Percentiles rank a stretch among this genome's conserved stretches.
Evolutionary conservation across 2,888 invertebrate species (phyloP).

Genomic region (Epiblema foenella): DNA sequence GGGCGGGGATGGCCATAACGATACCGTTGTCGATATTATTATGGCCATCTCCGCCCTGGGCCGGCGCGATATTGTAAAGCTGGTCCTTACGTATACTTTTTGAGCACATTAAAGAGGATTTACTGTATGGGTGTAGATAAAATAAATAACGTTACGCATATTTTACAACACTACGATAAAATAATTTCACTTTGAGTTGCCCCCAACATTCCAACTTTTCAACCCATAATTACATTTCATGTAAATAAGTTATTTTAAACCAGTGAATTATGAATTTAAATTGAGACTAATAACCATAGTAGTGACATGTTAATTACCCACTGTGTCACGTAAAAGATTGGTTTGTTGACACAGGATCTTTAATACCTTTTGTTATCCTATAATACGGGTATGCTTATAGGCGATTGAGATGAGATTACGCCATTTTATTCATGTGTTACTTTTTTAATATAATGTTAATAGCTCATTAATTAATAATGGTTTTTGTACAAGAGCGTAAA

Average conservation of each 20-base stretch:
- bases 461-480: too few relatives aligned
- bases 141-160: too few relatives aligned
- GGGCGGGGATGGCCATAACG: too few relatives aligned
- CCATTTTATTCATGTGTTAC: slow-evolving; percentile 1
- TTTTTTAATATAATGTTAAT: too few relatives aligned
- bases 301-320: slow-evolving; percentile 36
- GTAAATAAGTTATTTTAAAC: slow-evolving; percentile 41
- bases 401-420: neutral
- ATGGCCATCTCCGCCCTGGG: too few relatives aligned
- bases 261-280: slow-evolving; percentile 40
- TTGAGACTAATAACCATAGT: slow-evolving; percentile 38
- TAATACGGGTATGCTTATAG: neutral
- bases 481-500: too few relatives aligned
- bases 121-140: too few relatives aligned
- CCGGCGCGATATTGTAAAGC: too few relatives aligned
- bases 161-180: too few relatives aligned
- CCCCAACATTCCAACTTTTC: slow-evolving; percentile 23
- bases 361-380: neutral
- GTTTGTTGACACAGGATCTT: neutral
- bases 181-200: slow-evolving; percentile 9
- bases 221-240: slow-evolving; percentile 41
- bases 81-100: too few relatives aligned
- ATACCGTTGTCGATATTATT: too few relatives aligned
- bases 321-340: neutral
- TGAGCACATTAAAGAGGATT: too few relatives aligned